phyloP scores from a whole-genome alignment of 2,888 invertebrate genomes.

The Hypercompe scribonia region DNA sequence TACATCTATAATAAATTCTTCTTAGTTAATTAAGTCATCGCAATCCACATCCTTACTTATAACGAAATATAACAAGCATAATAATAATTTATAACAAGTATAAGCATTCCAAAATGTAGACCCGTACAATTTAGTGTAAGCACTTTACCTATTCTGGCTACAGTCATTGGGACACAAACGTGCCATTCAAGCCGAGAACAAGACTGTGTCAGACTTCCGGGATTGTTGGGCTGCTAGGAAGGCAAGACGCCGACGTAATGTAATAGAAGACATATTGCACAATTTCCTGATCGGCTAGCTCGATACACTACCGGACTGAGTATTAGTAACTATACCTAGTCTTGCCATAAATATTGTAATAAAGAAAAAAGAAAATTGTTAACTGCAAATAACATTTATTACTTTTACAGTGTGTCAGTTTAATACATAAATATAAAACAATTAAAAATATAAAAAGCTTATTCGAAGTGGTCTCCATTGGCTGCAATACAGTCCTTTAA shows the following conservation, averaged over 20 bases:
- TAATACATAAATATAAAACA: too few relatives aligned
- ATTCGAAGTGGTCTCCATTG: too few relatives aligned
- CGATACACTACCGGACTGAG: slow-evolving; percentile 18
- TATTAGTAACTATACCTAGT: too few relatives aligned
- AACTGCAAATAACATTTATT: too few relatives aligned
- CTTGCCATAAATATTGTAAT: too few relatives aligned
- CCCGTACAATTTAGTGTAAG: not conserved
- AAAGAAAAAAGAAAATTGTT: too few relatives aligned
- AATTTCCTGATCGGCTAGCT: slow-evolving; percentile 65
- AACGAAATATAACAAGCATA: not conserved
- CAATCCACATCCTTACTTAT: not conserved
- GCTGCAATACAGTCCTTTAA: too few relatives aligned
- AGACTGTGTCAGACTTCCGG: slow-evolving; percentile 66
- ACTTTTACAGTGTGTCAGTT: too few relatives aligned
- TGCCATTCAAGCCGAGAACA: slow-evolving; percentile 42
- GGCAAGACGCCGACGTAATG: slow-evolving; percentile 62
- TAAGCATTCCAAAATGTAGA: slow-evolving; percentile 9
- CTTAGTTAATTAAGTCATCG: not conserved
- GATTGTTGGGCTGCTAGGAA: slow-evolving; percentile 63
- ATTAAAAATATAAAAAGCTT: too few relatives aligned
- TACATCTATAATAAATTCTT: not conserved
- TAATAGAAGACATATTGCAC: slow-evolving; percentile 72
- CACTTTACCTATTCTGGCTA: not conserved
- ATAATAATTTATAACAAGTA: too few relatives aligned
- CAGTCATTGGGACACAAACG: slow-evolving; percentile 38